Conservation (phyloP, 2,113 vertebrate genomes). For the Dolichotis patagonum region DNA sequence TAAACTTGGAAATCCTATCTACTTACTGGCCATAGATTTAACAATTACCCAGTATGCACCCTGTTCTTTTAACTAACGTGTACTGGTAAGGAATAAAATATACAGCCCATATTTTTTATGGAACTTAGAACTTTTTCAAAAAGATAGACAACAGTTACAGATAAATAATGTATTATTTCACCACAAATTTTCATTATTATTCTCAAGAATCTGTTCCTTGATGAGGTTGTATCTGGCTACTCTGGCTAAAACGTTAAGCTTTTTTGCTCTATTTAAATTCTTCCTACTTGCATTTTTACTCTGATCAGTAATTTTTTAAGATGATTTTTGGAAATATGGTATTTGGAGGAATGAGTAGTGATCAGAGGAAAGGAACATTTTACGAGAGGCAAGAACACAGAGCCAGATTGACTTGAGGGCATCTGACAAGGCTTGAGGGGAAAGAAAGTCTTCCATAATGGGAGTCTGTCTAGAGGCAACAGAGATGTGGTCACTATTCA, state of each 20-base stretch:
- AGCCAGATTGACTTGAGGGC: not conserved
- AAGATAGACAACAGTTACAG: not conserved
- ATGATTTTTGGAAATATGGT: not conserved
- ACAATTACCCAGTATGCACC: not conserved
- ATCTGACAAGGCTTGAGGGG: not conserved
- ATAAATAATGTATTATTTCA: not conserved
- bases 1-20: not conserved
- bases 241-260: not conserved
- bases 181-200: not conserved
- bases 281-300: not conserved
- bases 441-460: not conserved
- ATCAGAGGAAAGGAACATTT: not conserved
- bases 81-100: not conserved
- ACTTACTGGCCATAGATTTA: not conserved
- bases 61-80: not conserved
- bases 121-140: not conserved
- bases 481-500: not conserved
- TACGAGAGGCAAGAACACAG: not conserved
- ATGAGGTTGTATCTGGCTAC: not conserved
- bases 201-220: not conserved
- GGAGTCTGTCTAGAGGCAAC: not conserved
- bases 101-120: not conserved
- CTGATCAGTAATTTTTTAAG: not conserved
- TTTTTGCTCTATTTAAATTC: not conserved
- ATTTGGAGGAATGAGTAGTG: not conserved